A percentile compares a stretch with the other conserved stretches of the same genome.
Conservation (phyloP, 2,113 vertebrate genomes). For the Trinectes maculatus region DNA sequence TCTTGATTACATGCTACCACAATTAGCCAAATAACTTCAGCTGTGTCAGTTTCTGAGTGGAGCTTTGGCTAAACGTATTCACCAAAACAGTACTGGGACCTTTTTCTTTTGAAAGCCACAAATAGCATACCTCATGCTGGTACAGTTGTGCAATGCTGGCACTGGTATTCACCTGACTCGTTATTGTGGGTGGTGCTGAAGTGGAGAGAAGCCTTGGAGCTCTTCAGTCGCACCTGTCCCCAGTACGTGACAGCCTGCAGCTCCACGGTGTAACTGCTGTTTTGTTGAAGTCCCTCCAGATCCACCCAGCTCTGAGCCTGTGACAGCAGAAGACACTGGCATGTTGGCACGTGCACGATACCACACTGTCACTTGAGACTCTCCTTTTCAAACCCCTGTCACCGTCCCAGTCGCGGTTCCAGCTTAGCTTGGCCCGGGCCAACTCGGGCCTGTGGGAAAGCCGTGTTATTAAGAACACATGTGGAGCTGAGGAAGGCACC, state of each 20-base stretch:
- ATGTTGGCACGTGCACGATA: slow-evolving; percentile 47
- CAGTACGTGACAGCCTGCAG: slow-evolving; percentile 92
- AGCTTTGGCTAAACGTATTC: not conserved
- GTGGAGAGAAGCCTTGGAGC: slow-evolving; percentile 87
- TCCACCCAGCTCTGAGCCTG: slow-evolving; percentile 87
- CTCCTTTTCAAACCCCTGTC: slow-evolving; percentile 47
- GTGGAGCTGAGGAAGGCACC: slow-evolving; percentile 62
- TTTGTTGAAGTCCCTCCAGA: slow-evolving; percentile 88
- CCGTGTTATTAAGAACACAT: slow-evolving; percentile 77
- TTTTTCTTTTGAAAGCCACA: slow-evolving; percentile 12
- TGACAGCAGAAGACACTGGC: slow-evolving; percentile 45
- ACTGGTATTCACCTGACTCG: slow-evolving; percentile 79
- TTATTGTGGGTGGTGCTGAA: slow-evolving; percentile 83
- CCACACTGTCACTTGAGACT: slow-evolving; percentile 44
- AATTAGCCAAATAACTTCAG: too few species aligned
- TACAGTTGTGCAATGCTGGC: slow-evolving; percentile 1
- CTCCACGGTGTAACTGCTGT: slow-evolving; percentile 89
- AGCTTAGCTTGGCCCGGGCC: slow-evolving; percentile 33
- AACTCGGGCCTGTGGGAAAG: slow-evolving; percentile 62
- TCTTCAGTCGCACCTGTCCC: slow-evolving; percentile 94
- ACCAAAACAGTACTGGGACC: too few species aligned
- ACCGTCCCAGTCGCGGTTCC: slow-evolving; percentile 28
- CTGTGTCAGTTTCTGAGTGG: not conserved
- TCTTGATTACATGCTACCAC: not conserved
- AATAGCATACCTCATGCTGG: not conserved